Evolutionary conservation across 2,888 invertebrate species (phyloP).

Genomic region (Laspeyria flexula): DNA sequence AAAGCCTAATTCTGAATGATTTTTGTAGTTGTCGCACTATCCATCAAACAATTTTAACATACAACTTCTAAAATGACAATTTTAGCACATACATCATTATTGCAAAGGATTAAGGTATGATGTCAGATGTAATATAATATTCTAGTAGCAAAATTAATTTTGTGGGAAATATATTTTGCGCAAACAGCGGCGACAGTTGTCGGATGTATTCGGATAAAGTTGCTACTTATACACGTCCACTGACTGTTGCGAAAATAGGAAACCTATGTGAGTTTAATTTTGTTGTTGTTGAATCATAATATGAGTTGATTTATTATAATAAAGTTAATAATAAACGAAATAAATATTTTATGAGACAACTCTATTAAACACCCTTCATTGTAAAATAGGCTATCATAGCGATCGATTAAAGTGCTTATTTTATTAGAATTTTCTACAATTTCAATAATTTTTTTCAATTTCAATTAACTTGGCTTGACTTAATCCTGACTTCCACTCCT

Average conservation of each 20-base stretch:
- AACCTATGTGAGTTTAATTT: conserved; percentile 43
- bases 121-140: conserved; percentile 9
- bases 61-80: conserved; percentile 17
- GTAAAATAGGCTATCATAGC: too few relatives aligned
- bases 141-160: conserved; percentile 24
- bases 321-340: too few relatives aligned
- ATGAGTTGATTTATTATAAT: conserved; percentile 28
- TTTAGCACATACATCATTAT: conserved; percentile 15
- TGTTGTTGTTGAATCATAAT: conserved; percentile 46
- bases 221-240: conserved; percentile 37
- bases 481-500: too few relatives aligned
- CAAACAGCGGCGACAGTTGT: conserved; percentile 34
- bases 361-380: too few relatives aligned
- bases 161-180: conserved; percentile 30
- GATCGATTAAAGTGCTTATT: too few relatives aligned
- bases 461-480: too few relatives aligned
- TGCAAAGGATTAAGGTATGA: conserved; percentile 15
- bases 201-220: conserved; percentile 42
- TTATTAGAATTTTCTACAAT: too few relatives aligned
- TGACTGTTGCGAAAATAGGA: conserved; percentile 49
- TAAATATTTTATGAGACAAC: too few relatives aligned
- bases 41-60: conserved; percentile 12
- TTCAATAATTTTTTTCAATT: too few relatives aligned
- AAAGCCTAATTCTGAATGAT: conserved; percentile 7
- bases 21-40: background rate